Conservation (phyloP, 2,888 invertebrate genomes). For the Rhabditophanes sp. region DNA sequence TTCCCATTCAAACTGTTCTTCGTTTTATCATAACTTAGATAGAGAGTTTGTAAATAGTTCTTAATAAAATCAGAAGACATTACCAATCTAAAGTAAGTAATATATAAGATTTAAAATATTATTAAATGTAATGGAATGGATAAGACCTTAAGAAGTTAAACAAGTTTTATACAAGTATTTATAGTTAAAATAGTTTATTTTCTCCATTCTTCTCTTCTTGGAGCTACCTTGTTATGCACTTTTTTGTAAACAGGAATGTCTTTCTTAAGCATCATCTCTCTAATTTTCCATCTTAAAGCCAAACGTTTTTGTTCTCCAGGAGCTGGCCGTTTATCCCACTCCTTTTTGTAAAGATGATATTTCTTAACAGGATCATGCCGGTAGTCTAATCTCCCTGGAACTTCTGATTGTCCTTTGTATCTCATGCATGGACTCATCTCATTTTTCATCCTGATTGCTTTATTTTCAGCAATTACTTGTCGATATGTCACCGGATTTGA, state of each 20-base stretch:
- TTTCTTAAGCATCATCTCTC: slow-evolving; percentile 25
- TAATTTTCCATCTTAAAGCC: slow-evolving; percentile 36
- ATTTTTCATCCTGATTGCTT: too few relatives aligned
- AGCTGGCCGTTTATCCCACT: slow-evolving; percentile 30
- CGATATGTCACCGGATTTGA: background rate
- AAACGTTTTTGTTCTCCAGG: slow-evolving; percentile 30
- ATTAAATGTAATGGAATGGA: too few relatives aligned
- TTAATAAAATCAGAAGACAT: background rate
- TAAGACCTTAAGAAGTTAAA: too few relatives aligned
- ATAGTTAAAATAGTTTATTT: background rate
- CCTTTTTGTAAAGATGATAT: slow-evolving; percentile 24
- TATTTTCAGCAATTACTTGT: too few relatives aligned
- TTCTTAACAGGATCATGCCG: slow-evolving; percentile 32
- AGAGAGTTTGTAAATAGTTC: too few relatives aligned
- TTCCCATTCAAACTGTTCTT: too few relatives aligned
- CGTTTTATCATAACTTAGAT: too few relatives aligned
- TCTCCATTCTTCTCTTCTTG: slow-evolving; percentile 3
- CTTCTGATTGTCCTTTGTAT: too few relatives aligned
- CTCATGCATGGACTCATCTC: too few relatives aligned
- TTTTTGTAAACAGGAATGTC: slow-evolving; percentile 13
- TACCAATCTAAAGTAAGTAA: background rate
- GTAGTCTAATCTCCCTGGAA: slow-evolving; percentile 28
- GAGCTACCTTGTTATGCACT: background rate
- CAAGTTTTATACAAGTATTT: background rate
- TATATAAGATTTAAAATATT: too few relatives aligned